These are phyloP conservation scores for Ptychodera flava DNA, from an alignment of 35 echinoderm and acorn worm species.

Conservation along the genomic window DNA sequence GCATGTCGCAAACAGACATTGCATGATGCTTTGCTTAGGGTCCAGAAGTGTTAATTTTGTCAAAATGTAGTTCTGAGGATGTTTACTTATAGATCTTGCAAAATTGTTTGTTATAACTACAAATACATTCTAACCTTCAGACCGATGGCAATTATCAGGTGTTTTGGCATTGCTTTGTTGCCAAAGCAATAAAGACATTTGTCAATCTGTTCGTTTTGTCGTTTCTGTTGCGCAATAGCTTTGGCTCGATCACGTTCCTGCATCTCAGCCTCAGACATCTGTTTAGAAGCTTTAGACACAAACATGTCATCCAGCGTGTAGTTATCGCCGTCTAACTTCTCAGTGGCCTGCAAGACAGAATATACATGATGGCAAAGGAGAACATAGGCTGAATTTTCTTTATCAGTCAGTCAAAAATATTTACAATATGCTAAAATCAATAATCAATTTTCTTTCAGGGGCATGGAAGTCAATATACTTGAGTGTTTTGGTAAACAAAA, in stretches of 20 bases:
- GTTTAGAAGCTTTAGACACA: conserved; percentile 78
- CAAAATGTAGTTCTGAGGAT: no score
- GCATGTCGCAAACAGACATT: no score
- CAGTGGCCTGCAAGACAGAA: conserved; percentile 49
- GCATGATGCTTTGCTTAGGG: no score
- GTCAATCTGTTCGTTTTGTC: conserved; percentile 51
- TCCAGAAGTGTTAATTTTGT: no score
- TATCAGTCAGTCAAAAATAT: neutral
- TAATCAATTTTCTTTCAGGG: no score
- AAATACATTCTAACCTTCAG: no score
- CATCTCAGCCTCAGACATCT: conserved; percentile 37
- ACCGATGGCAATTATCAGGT: conserved; percentile 84
- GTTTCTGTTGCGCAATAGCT: conserved; percentile 70
- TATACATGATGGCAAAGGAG: no score
- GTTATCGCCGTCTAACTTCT: conserved; percentile 59
- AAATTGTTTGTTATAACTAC: no score
- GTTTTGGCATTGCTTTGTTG: conserved; percentile 87
- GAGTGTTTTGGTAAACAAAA: no score
- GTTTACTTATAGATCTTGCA: no score
- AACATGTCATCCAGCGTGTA: conserved; percentile 98
- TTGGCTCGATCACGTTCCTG: conserved; percentile 47
- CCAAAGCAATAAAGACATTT: conserved; percentile 79
- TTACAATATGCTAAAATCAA: no score
- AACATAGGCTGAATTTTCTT: neutral
- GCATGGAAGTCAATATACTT: no score